Evolutionary conservation across 2,797 vertebrate genomes (phyloP).

Genomic region (Neomorphus geoffroyi): DNA sequence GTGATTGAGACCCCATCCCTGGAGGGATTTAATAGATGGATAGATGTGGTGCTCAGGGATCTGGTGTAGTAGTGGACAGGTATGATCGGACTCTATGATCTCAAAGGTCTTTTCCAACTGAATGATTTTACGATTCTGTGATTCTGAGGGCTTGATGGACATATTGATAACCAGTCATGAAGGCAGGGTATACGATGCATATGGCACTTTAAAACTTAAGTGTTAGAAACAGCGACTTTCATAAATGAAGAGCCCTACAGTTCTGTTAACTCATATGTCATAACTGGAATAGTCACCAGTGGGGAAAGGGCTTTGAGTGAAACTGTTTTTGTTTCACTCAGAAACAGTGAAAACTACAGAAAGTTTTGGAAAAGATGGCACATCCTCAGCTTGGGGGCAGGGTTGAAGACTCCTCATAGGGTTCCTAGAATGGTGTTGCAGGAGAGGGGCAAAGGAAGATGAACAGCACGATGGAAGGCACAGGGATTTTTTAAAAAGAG

Average conservation of each 20-base stretch:
- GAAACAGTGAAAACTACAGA: background rate
- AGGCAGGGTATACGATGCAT: background rate
- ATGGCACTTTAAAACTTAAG: background rate
- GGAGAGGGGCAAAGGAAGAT: background rate
- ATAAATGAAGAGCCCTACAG: background rate
- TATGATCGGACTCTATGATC: too few species aligned
- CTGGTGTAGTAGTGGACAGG: too few species aligned
- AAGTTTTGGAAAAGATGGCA: background rate
- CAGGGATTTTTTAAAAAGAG: background rate
- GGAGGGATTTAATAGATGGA: too few species aligned
- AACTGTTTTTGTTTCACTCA: background rate
- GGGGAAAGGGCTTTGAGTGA: background rate
- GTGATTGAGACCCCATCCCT: too few species aligned
- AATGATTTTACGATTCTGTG: too few species aligned
- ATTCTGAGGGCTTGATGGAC: background rate
- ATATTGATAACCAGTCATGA: accelerated
- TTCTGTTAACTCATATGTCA: background rate
- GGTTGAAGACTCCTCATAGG: background rate
- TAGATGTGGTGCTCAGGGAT: too few species aligned
- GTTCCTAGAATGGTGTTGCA: background rate
- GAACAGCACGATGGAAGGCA: background rate
- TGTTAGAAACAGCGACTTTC: background rate
- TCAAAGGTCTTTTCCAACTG: too few species aligned
- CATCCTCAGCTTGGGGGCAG: background rate
- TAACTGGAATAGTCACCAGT: background rate